Conservation (phyloP, 2,888 invertebrate species). For the Metallyticus violacea region DNA sequence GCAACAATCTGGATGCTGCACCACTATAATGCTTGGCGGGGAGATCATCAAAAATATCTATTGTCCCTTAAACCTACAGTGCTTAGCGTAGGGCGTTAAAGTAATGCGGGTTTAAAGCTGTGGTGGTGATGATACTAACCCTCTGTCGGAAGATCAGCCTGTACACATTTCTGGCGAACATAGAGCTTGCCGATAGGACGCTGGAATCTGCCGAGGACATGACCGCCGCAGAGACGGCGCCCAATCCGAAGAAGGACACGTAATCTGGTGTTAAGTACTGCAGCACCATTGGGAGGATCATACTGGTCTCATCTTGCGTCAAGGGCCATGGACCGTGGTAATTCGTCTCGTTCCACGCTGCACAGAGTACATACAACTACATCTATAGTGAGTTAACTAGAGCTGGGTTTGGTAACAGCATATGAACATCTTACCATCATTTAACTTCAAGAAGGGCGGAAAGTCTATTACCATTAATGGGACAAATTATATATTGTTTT, state of each 20-base stretch:
- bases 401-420: too few species aligned
- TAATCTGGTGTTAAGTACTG: conserved; percentile 95
- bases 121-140: conserved; percentile 53
- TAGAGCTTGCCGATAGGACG: conserved; percentile 94
- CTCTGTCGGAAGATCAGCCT: conserved; percentile 94
- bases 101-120: too few species aligned
- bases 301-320: conserved; percentile 76
- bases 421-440: too few species aligned
- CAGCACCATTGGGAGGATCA: conserved; percentile 95
- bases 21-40: too few species aligned
- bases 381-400: too few species aligned
- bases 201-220: conserved; percentile 99
- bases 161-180: conserved; percentile 99
- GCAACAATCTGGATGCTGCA: too few species aligned
- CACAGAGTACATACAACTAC: conserved; percentile 28
- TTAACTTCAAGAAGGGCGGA: too few species aligned
- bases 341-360: conserved; percentile 94
- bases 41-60: too few species aligned
- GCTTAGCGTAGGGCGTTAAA: too few species aligned
- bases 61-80: too few species aligned
- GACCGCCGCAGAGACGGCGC: conserved; percentile 97
- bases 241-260: conserved; percentile 96
- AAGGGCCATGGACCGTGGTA: conserved; percentile 75
- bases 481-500: too few species aligned
- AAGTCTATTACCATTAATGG: too few species aligned